Evolutionary conservation across 2,797 vertebrate species (phyloP).

Genomic region (Vireo griseus): DNA sequence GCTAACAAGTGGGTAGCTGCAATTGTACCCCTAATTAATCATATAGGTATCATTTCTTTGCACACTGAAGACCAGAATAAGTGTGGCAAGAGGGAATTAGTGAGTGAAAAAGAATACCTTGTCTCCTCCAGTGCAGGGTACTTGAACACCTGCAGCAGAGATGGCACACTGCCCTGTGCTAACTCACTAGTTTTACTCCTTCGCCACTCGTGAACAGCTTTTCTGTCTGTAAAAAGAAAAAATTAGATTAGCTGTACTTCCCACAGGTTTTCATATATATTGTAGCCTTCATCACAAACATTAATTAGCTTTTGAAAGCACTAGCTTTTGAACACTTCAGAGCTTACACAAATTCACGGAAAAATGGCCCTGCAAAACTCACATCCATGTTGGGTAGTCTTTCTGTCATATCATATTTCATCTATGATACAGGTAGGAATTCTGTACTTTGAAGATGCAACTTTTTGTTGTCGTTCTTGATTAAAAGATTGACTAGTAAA

Average conservation of each 20-base stretch:
- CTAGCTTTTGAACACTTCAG: background rate
- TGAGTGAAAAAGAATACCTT: background rate
- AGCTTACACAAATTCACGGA: background rate
- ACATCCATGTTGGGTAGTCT: background rate
- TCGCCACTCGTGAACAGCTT: background rate
- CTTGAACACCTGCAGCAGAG: background rate
- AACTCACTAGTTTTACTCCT: background rate
- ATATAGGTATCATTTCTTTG: background rate
- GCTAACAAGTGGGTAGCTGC: background rate
- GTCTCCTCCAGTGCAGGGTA: background rate
- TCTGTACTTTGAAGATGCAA: background rate
- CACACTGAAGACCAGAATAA: background rate
- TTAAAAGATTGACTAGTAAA: background rate
- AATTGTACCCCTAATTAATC: background rate
- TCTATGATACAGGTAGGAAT: background rate
- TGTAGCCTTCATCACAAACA: background rate
- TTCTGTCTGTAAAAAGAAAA: background rate
- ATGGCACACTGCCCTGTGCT: accelerated
- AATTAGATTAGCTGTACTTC: background rate
- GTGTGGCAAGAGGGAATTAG: background rate
- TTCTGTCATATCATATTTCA: background rate
- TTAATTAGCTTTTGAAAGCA: too few relatives aligned
- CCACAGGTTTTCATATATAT: background rate
- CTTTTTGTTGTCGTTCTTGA: background rate
- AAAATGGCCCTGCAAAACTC: background rate